phyloP scores from a whole-genome alignment of 1,140 invertebrate species.

The Brachionus rubens region DNA sequence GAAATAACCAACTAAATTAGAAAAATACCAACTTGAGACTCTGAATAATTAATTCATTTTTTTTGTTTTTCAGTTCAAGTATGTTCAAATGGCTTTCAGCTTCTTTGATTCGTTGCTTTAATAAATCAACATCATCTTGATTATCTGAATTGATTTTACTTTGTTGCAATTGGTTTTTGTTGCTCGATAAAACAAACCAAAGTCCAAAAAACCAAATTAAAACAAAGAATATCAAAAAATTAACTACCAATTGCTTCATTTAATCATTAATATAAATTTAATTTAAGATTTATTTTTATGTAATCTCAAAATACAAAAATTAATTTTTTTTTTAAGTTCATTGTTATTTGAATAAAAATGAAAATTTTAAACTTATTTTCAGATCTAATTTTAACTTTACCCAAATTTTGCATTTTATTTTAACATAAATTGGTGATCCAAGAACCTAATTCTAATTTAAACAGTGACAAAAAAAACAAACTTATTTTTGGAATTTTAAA shows the following conservation, averaged over 20 bases:
- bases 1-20: not conserved
- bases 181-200: slow-evolving; percentile 14
- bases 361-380: no score
- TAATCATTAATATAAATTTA: not conserved
- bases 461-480: no score
- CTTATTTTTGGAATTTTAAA: no score
- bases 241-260: slow-evolving; percentile 27
- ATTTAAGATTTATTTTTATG: not conserved
- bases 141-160: not conserved
- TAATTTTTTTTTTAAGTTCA: no score
- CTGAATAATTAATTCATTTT: slow-evolving; percentile 3
- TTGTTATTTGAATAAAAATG: no score
- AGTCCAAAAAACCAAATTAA: slow-evolving; percentile 15
- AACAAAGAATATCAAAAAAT: slow-evolving; percentile 12
- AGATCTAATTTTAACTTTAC: no score
- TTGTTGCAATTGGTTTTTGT: not conserved
- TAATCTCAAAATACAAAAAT: no score
- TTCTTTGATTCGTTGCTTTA: not conserved
- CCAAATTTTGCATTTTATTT: no score
- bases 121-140: not conserved
- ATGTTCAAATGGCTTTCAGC: not conserved
- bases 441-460: no score
- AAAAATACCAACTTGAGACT: not conserved
- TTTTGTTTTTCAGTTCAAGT: slow-evolving; percentile 9
- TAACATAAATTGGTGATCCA: no score